Evolutionary conservation across 2,113 vertebrate genomes (phyloP).

Genomic region (Seriola dumerili): DNA sequence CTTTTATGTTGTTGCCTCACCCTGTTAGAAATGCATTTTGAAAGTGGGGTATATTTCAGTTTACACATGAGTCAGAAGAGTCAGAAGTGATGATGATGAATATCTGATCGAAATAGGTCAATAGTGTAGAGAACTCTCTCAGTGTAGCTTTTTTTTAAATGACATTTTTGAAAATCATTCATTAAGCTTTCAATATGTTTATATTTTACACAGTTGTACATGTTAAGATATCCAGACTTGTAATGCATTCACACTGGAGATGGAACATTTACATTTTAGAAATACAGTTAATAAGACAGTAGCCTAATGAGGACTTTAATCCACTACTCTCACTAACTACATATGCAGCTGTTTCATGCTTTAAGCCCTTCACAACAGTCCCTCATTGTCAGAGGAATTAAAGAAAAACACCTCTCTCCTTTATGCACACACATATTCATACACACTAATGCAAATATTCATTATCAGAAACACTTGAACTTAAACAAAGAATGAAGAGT

Average conservation of each 20-base stretch:
- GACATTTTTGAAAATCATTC: background rate
- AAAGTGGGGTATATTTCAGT: slow-evolving; percentile 42
- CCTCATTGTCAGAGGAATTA: background rate
- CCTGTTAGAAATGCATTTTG: slow-evolving; percentile 15
- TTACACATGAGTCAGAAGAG: slow-evolving; percentile 47
- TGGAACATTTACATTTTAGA: background rate
- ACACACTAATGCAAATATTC: slow-evolving; percentile 9
- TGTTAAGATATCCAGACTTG: background rate
- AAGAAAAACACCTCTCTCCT: background rate
- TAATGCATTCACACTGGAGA: background rate
- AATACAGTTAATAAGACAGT: background rate
- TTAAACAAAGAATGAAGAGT: slow-evolving; percentile 34
- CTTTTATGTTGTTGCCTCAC: slow-evolving; percentile 11
- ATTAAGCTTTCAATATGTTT: background rate
- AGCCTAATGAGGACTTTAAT: background rate
- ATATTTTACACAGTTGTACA: background rate
- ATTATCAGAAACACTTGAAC: slow-evolving; percentile 43
- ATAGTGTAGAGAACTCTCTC: background rate
- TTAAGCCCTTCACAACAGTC: background rate
- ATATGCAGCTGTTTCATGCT: background rate
- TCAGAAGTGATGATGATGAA: slow-evolving; percentile 29
- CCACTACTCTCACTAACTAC: background rate
- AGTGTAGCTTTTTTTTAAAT: background rate
- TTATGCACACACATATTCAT: background rate
- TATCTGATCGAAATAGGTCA: background rate